A percentile compares a stretch with the other conserved stretches of the same genome.
These are phyloP conservation scores for Heterodera carotae DNA, from an alignment of 1,140 invertebrate genomes.

Conservation along the genomic window DNA sequence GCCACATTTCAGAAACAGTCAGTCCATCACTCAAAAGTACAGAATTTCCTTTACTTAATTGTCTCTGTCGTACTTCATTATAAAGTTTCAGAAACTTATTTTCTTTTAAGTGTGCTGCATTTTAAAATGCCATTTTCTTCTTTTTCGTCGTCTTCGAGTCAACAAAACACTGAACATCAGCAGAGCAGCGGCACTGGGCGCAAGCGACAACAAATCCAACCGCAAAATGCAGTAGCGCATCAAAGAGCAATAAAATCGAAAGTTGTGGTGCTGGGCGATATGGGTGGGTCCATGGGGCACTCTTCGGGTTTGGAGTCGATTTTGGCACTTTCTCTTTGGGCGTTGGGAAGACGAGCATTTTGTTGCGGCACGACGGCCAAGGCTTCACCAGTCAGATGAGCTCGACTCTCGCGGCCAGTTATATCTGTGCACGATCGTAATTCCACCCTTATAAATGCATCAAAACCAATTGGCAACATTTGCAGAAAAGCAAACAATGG, in stretches of 20 bases:
- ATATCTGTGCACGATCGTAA: conserved; percentile 32
- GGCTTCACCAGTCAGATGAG: conserved; percentile 46
- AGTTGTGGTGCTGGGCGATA: conserved; percentile 48
- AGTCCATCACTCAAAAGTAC: too few species aligned
- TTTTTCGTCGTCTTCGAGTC: neutral
- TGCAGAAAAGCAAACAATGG: conserved; percentile 29
- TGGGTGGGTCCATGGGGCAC: too few species aligned
- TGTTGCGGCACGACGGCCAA: conserved; percentile 48
- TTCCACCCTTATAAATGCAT: neutral
- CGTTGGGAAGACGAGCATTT: conserved; percentile 49
- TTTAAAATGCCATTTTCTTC: conserved; percentile 3
- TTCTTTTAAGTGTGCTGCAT: too few species aligned
- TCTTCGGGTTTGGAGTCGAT: conserved; percentile 7
- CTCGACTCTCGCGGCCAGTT: conserved; percentile 40
- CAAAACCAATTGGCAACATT: conserved; percentile 10
- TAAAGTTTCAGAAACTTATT: too few species aligned
- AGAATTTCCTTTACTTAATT: too few species aligned
- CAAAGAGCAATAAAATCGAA: conserved; percentile 41
- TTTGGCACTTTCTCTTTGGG: conserved; percentile 13
- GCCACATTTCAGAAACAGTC: too few species aligned
- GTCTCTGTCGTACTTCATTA: too few species aligned
- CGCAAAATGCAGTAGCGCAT: conserved; percentile 1
- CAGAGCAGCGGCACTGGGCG: conserved; percentile 9
- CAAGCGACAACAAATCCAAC: conserved; percentile 7
- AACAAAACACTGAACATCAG: conserved; percentile 15